phyloP scores from a whole-genome alignment of 2,797 vertebrate genomes.

The Hozukius guyotensis region DNA sequence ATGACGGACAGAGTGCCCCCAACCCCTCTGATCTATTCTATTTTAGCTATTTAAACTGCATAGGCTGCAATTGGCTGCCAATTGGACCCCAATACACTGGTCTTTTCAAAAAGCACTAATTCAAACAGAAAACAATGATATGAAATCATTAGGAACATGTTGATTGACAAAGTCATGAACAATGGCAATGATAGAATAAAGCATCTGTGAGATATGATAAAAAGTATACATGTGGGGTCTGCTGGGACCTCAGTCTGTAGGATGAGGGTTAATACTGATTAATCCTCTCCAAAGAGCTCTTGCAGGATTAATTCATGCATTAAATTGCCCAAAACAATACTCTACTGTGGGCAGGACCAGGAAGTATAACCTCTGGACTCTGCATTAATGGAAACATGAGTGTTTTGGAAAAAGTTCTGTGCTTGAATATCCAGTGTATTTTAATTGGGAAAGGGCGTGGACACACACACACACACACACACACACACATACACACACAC shows the following conservation, averaged over 20 bases:
- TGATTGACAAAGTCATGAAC: too few species aligned
- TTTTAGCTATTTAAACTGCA: too few species aligned
- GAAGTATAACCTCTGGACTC: conserved; percentile 23
- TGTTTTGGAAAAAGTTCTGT: conserved; percentile 11
- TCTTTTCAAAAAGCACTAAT: too few species aligned
- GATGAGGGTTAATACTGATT: conserved; percentile 16
- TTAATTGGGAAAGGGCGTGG: conserved; percentile 33
- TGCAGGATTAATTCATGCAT: conserved; percentile 52
- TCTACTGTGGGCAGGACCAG: background rate
- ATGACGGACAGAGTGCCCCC: too few species aligned
- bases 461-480: background rate
- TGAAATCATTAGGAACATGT: too few species aligned
- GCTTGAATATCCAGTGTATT: background rate
- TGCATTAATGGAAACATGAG: conserved; percentile 6
- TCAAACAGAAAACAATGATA: too few species aligned
- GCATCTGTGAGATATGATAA: background rate
- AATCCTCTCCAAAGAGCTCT: conserved; percentile 40
- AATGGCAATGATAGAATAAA: too few species aligned
- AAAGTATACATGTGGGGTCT: too few species aligned
- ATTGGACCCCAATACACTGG: too few species aligned
- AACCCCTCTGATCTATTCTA: too few species aligned
- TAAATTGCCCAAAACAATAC: conserved; percentile 44
- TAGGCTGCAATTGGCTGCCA: too few species aligned
- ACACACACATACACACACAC: background rate
- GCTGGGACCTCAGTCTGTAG: too few species aligned